Evolutionary conservation across 30 jellyfish, hydroid and myxozoan species (phyloP), one percentile per base, ranked within the genome.

Genomic region (Nemopilema nomurai): DNA sequence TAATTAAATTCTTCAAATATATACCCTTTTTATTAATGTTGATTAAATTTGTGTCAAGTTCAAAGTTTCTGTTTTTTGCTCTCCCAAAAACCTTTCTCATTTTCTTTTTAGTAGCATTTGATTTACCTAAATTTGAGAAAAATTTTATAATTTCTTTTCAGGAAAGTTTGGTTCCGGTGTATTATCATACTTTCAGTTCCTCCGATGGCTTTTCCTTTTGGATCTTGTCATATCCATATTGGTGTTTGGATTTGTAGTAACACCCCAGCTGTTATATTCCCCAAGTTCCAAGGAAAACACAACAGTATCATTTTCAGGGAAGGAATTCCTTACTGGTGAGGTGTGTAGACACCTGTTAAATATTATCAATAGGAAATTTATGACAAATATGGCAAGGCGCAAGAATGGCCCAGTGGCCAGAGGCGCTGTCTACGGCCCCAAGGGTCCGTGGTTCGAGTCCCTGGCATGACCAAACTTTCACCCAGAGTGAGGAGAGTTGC

Each of bases 91-190:
- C 20, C 50, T n/a, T n/a, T n/a, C n/a, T n/a, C n/a, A n/a, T n/a
- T n/a, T n/a, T n/a, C n/a, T n/a, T n/a, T n/a, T n/a, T n/a, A n/a
- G n/a, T n/a, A n/a, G n/a, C n/a, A n/a, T n/a, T n/a, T n/a, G n/a
- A n/a, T n/a, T n/a, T n/a, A n/a, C n/a, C n/a, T n/a, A n/a, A n/a
- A n/a, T n/a, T n/a, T n/a, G n/a, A n/a, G n/a, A n/a, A n/a, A n/a
- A n/a, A n/a, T n/a, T n/a, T n/a, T n/a, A n/a, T n/a, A n/a, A n/a
- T n/a, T n/a, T 41, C 57, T 41, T 41, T 41, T 41, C 13, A 41
- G 98, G 98, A 23, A 78, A 69, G 29, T 92, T 92, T 92, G 98
- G 98, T 21, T 79, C 95, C 3, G 98, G 98, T 23, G 97, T 87
- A 27, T 62, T 87, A 25, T 87, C 98, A 30, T 92, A 86, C 73